These are phyloP conservation scores for Pollenia amentaria DNA, from an alignment of 2,888 invertebrate species.

Conservation along the genomic window DNA sequence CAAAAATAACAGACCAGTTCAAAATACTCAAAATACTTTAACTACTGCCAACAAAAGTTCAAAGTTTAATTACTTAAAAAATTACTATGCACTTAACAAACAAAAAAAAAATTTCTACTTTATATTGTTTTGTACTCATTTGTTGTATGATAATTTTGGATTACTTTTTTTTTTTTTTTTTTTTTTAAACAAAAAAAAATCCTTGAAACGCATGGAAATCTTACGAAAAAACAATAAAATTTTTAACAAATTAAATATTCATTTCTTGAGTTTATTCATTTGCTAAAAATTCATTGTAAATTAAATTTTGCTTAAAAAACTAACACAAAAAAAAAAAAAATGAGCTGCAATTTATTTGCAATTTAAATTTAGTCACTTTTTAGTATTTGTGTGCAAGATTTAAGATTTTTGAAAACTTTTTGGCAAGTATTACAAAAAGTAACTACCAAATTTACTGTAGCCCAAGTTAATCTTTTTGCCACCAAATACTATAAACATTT, in stretches of 20 bases:
- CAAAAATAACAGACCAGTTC: conserved; percentile 1
- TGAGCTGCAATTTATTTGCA: neutral
- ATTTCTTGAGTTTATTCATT: neutral
- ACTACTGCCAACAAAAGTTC: conserved; percentile 59
- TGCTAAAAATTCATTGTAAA: conserved; percentile 21
- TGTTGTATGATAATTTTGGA: neutral
- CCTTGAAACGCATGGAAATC: conserved; percentile 59
- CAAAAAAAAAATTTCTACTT: conserved; percentile 1
- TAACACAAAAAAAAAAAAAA: neutral
- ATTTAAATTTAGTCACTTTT: neutral
- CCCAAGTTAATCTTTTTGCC: no score
- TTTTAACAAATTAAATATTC: conserved; percentile 16
- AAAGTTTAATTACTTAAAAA: conserved; percentile 62
- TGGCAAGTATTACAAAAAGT: no score
- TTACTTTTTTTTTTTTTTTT: no score
- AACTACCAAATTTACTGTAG: no score
- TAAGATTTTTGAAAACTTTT: no score
- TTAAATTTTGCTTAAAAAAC: neutral
- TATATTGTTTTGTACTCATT: conserved; percentile 23
- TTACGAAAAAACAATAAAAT: conserved; percentile 3
- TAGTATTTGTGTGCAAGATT: no score
- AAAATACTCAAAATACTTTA: conserved; percentile 19
- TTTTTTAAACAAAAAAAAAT: neutral
- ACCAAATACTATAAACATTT: no score
- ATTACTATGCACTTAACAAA: conserved; percentile 3